A percentile compares a stretch with the other conserved stretches of the same genome.
phyloP scores from a whole-genome alignment of 2,888 invertebrate genomes.

The Drosophila percnosoma region DNA sequence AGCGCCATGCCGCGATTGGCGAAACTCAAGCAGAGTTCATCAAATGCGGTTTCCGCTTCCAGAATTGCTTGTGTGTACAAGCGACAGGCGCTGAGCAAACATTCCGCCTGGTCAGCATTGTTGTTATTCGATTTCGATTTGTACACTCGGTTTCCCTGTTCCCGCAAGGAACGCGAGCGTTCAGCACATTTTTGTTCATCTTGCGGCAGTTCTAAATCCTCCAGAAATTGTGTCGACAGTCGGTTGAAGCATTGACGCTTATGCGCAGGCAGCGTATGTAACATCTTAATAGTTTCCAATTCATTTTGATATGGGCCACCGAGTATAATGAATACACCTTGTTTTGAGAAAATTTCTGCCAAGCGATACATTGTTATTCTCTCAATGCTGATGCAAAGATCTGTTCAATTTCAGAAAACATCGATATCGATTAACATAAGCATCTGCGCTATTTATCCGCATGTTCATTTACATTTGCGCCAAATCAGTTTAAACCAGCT shows the following conservation, averaged over 20 bases:
- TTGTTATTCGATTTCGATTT: constrained; percentile 20
- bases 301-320: constrained; percentile 60
- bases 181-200: constrained; percentile 19
- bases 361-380: constrained; percentile 25
- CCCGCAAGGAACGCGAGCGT: constrained; percentile 58
- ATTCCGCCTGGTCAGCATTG: constrained; percentile 16
- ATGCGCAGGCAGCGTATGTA: constrained; percentile 31
- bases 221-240: constrained; percentile 45
- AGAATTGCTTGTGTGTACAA: constrained; percentile 81
- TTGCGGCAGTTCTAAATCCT: constrained; percentile 29
- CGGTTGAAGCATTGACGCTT: constrained; percentile 13
- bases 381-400: constrained; percentile 8
- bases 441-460: not conserved
- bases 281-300: constrained; percentile 51
- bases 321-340: constrained; percentile 29
- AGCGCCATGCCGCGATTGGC: constrained; percentile 83
- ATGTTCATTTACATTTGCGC: not conserved
- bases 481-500: not conserved
- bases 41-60: constrained; percentile 62
- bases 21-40: constrained; percentile 73
- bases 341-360: constrained; percentile 19
- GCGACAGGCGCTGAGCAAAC: constrained; percentile 64
- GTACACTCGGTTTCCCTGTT: constrained; percentile 74
- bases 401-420: not conserved
- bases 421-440: not conserved